Conservation (phyloP, 2,888 invertebrate genomes). For the Papilio elwesi region DNA sequence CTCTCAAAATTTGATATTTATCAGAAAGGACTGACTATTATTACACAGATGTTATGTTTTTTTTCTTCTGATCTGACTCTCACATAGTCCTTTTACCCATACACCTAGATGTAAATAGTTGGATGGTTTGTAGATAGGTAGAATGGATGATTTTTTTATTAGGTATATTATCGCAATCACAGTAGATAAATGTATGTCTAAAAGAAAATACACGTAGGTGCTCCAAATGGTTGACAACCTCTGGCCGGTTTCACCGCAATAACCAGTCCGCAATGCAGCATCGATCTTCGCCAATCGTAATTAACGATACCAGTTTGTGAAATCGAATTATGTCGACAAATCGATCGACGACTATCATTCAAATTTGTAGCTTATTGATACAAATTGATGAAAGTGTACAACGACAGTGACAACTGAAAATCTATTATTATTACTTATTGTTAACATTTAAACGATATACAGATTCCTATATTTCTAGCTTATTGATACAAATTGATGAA, state of each 20-base stretch:
- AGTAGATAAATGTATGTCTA: background rate
- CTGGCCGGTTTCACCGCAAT: slow-evolving; percentile 72
- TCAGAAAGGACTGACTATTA: too few relatives aligned
- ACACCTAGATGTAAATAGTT: too few relatives aligned
- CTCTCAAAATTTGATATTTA: too few relatives aligned
- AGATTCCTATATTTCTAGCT: too few relatives aligned
- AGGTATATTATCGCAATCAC: background rate
- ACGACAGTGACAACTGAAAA: slow-evolving; percentile 47
- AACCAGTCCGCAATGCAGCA: slow-evolving; percentile 70
- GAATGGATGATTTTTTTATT: too few relatives aligned
- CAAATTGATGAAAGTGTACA: slow-evolving; percentile 53
- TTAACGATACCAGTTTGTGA: slow-evolving; percentile 75
- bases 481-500: too few relatives aligned
- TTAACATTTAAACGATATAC: too few relatives aligned
- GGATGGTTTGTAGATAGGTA: too few relatives aligned
- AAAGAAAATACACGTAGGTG: slow-evolving; percentile 40
- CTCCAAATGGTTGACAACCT: slow-evolving; percentile 70
- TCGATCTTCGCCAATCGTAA: slow-evolving; percentile 75
- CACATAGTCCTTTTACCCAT: too few relatives aligned
- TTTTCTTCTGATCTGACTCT: too few relatives aligned
- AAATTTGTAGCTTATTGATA: slow-evolving; percentile 53
- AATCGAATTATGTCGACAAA: slow-evolving; percentile 77
- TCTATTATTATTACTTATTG: slow-evolving; percentile 29
- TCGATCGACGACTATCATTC: slow-evolving; percentile 64
- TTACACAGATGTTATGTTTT: too few relatives aligned